Evolutionary conservation across 2,888 invertebrate genomes (phyloP), one percentile per base, ranked within the genome.

Genomic region (Stegophylla sp.): DNA sequence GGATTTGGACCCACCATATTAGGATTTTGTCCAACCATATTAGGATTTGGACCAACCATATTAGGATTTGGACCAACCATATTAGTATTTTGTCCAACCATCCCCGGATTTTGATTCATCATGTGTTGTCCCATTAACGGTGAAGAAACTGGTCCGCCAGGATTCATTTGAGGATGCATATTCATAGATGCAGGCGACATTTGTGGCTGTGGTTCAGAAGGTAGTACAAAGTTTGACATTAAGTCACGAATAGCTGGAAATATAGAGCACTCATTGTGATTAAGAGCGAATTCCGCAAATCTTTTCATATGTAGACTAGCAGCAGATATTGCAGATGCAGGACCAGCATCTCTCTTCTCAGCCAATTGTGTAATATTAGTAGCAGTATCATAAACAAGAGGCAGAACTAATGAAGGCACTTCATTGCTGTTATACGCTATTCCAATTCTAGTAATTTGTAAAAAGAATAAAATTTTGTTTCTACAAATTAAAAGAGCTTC

Each of bases 161-260:
- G 20, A 48, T 17, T 26, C 79, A 71, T 69, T 48, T 79, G 79
- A 13, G 69, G 69, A n/a, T 79, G 69, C 71, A 79, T 79, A 34
- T 79, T 79, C 79, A 81, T 81, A 2, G 74, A 73, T 1, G 66
- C 81, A 28, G 72, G 72, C 1, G 74, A 81, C 72, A 83, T 82
- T 73, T 82, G 82, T 3, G 77, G 45, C 45, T 81, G 91, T 81
- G 91, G 90, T 85, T 95, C 95, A 45, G 92, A 91, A 69, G 95
- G 94, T 83, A 95, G 87, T 63, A 91, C 91, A 85, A 97, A 90
- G 88, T 94, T 96, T 56, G 92, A 90, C 76, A 97, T 88, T 82
- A 97, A 88, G 87, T 97, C 96, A 83, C 95, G 90, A 69, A 97
- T 92, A 26, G 96, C 95, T 45, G 96, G 96, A 87, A 94, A 96